A percentile compares a stretch with the other conserved stretches of the same genome.
These are phyloP conservation scores for Geopemphigus sp. DNA, from an alignment of 1,140 invertebrate species.

Conservation along the genomic window DNA sequence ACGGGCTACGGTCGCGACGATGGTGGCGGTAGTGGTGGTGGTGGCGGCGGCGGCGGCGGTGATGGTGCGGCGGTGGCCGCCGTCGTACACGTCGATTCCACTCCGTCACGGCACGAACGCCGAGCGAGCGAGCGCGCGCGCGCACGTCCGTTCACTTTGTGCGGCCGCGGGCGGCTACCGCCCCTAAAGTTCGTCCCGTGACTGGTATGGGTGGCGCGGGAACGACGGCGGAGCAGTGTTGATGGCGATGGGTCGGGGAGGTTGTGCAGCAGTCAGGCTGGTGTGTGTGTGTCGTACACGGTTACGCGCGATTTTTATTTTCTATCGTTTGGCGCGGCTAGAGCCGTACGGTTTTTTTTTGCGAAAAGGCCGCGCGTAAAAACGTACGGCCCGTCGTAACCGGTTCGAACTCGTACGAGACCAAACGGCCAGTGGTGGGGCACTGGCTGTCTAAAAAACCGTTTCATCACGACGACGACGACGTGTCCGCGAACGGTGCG, in stretches of 20 bases:
- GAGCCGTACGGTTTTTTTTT: too few species aligned
- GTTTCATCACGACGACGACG: too few species aligned
- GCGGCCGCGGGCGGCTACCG: background rate
- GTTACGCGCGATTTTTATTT: too few species aligned
- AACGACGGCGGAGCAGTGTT: background rate
- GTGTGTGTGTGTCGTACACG: too few species aligned
- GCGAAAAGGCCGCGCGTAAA: too few species aligned
- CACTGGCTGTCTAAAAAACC: too few species aligned
- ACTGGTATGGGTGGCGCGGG: background rate
- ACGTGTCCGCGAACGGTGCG: too few species aligned
- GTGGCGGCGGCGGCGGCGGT: conserved; percentile 9
- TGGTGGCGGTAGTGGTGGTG: background rate
- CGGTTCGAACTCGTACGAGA: too few species aligned
- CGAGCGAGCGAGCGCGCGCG: background rate
- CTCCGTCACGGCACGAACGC: conserved; percentile 26
- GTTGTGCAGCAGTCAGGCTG: too few species aligned
- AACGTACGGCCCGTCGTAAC: too few species aligned
- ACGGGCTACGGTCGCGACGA: conserved; percentile 9
- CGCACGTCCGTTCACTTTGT: conserved; percentile 14
- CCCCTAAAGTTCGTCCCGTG: conserved; percentile 9
- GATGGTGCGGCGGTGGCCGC: background rate
- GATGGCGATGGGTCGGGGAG: background rate
- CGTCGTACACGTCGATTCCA: conserved; percentile 26
- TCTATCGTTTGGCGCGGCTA: too few species aligned
- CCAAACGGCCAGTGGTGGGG: too few species aligned